Conservation (phyloP, 30 jellyfish, hydroid and myxozoan species). For the Morbakka virulenta region DNA sequence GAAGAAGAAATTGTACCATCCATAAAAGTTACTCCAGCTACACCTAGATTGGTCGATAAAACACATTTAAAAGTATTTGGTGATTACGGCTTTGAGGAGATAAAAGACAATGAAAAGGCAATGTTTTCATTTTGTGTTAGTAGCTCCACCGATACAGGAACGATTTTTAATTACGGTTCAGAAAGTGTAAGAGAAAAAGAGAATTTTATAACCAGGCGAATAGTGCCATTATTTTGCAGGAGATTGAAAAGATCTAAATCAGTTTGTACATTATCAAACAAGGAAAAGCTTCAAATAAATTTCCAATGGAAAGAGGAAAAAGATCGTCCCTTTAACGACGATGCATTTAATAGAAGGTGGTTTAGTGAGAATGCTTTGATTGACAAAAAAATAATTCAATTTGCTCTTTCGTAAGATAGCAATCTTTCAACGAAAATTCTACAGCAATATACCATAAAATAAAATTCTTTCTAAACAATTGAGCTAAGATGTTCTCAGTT, state of each 20-base stretch:
- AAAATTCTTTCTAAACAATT: too few relatives aligned
- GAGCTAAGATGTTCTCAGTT: too few relatives aligned
- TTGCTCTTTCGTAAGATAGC: not conserved
- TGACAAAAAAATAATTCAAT: not conserved
- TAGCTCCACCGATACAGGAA: not conserved
- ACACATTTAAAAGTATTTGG: not conserved
- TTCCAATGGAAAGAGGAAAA: not conserved
- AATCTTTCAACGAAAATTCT: too few relatives aligned
- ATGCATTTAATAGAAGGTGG: not conserved
- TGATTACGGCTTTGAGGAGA: not conserved
- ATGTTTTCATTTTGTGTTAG: not conserved
- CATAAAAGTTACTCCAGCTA: not conserved
- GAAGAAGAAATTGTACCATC: not conserved
- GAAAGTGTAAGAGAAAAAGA: too few relatives aligned
- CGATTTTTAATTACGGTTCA: not conserved
- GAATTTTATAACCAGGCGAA: not conserved
- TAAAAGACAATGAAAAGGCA: not conserved
- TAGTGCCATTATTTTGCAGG: not conserved
- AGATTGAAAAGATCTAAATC: not conserved
- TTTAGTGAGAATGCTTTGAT: not conserved
- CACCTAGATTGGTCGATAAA: not conserved
- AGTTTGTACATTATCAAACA: not conserved
- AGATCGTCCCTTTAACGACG: not conserved
- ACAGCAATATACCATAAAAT: too few relatives aligned
- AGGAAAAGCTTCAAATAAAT: not conserved